Base-by-base conservation (phyloP, 2,797 vertebrate genomes). In the Siniperca obscura region DNA sequence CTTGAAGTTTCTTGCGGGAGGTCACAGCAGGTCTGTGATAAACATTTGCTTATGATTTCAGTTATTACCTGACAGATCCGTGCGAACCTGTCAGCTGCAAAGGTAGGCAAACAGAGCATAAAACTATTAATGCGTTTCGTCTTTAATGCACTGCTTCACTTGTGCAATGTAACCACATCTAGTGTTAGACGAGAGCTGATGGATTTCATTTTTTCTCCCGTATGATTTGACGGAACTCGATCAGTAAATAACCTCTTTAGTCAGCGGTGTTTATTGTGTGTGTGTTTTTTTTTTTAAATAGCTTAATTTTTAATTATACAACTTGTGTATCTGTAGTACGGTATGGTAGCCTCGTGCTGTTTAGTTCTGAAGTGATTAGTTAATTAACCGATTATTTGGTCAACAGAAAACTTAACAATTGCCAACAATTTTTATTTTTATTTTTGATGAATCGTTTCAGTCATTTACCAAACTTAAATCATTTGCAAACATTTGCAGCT, bases 61-160 rank as follows among this genome's bases (percentile, higher is more conserved):
- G 25, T 8, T 30, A 3, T 3, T 7, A 0, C 0, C 22, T n/a
- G 56, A 46, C 21, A 22, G 0, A 46, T 1, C 30, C 0, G 38
- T 7, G n/a, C 36, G 8, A 40, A 40, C 40, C 10, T 42, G 42
- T 1, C 22, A 30, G 3, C 38, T 71, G 55, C 4, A 40, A 4
- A 74, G 81, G 86, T 86, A n/a, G 11, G 78, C 13, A 40, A 65
- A 48, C 0, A 59, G 5, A 4, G 0, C 56, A 13, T 16, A 3
- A 46, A 69, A 55, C 3, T 8, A 53, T 0, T 22, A 46, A 6
- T 70, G 0, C 40, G 30, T 56, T 40, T n/a, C 40, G 13, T 46
- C 44, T 44, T 44, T 13, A 44, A 44, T 46, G 44, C 44, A 44
- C 42, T 44, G 14, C 44, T n/a, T 56, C 1, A 22, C 59, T 61